Evolutionary conservation across 2,113 vertebrate genomes (phyloP), one percentile per base, ranked within the genome.

Genomic region (Tragelaphus scriptus): DNA sequence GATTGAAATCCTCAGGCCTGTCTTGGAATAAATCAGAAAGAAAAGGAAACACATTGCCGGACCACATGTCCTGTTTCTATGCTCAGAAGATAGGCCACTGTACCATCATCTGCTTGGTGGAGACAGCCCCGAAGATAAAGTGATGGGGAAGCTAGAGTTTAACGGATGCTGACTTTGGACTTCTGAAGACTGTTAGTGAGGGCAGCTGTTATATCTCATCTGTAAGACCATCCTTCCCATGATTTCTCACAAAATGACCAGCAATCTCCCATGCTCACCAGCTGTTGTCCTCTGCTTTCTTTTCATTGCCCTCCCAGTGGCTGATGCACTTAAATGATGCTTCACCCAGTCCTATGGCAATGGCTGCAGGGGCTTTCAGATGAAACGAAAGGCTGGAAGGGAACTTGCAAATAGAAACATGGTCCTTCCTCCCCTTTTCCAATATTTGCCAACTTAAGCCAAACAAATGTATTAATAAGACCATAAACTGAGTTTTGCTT

Each of bases 21-120:
- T 32, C 40, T 97, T 97, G 61, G 44, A 58, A 80, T 84, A 94
- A 88, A 63, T 63, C 61, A 97, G 61, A 91, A 95, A 47, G 51
- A 59, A 96, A 91, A 85, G 40, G 88, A 88, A 90, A 21, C 12
- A 63, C 14, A 36, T 49, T 30, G 23, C 91, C 6, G 63, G 40
- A 89, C 5, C 17, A 21, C 15, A 7, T 84, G 61, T 32, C 32
- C n/a, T 97, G 9, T 94, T 90, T 96, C 23, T 49, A 6, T 23
- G 71, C 77, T 94, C 36, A 81, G 36, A 94, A 90, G 71, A 59
- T 44, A 58, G 28, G 40, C 44, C 28, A 56, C 8, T 86, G 71
- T 93, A 19, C 56, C 47, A 85, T 44, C 6, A 53, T n/a, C 17
- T 85, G 88, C 2, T 90, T 88, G 80, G 32, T 80, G 17, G 58